Evolutionary conservation across 2,888 invertebrate genomes (phyloP), one percentile per base, ranked within the genome.

Genomic region (Sceliomorpha sp.): DNA sequence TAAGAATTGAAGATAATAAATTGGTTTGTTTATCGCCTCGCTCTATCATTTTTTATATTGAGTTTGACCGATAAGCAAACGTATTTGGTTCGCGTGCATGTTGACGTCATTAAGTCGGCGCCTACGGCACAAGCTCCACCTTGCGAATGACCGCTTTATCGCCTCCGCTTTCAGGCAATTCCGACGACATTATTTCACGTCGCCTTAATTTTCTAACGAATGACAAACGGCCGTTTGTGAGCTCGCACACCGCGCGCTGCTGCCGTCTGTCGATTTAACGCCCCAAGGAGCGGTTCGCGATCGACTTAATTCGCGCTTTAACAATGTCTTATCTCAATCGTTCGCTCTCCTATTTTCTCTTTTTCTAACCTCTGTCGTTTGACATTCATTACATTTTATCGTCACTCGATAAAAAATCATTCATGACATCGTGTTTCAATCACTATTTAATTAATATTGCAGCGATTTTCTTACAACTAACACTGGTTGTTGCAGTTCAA

Each of bases 301-400:
- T 27, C 45, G 40, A 44, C 40, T 45, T 55, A 62, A 68, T 62
- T 68, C 44, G 45, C 56, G 47, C 56, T 47, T 68, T 68, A 68
- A 68, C 60, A 50, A 68, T 50, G 32, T 47, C 47, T 47, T 32
- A 24, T 47, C 34, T 47, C 47, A 17, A 20, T 47, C 32, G 32
- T 32, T n/a, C n/a, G n/a, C 47, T 51, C 51, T 62, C 45, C 8
- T 29, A n/a, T 29, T 29, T 29, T 29, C 8, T 29, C 24, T 24
- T 24, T 24, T 24, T 7, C 24, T 24, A 5, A 2, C 9, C 9
- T 8, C 29, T 29, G 2, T 20, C 47, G 32, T 47, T 34, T 32
- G 31, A 31, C 47, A 24, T 24, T 24, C 24, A 3, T 24, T 24
- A 5, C 7, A 3, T 24, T 24, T 24, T 7, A 24, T n/a, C n/a